Evolutionary conservation across 2,888 invertebrate species (phyloP).

Genomic region (Ornithoptera priamus): DNA sequence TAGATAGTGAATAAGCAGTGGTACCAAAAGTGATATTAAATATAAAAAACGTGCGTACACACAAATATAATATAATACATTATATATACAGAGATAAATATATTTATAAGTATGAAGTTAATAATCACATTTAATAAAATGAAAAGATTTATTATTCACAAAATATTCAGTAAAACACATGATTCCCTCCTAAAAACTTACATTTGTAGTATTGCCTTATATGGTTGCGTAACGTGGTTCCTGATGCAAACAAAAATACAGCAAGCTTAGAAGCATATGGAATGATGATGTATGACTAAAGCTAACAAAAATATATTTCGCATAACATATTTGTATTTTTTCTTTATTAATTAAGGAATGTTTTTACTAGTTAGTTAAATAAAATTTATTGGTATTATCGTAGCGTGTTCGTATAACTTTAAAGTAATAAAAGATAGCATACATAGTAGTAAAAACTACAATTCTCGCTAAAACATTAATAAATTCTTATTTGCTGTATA

Average conservation of each 20-base stretch:
- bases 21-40: no score
- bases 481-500: no score
- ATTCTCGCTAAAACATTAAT: no score
- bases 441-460: no score
- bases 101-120: neutral
- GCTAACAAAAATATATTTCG: neutral
- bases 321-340: neutral
- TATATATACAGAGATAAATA: neutral
- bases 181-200: conserved; percentile 18
- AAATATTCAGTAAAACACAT: conserved; percentile 4
- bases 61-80: neutral
- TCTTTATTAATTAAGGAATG: neutral
- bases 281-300: neutral
- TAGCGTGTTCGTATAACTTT: no score
- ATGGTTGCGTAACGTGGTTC: conserved; percentile 30
- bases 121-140: neutral
- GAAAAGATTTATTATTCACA: conserved; percentile 23
- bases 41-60: neutral
- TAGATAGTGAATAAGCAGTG: no score
- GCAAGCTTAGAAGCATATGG: conserved; percentile 8
- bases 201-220: conserved; percentile 30
- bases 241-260: conserved; percentile 27
- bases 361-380: neutral
- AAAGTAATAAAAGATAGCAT: no score
- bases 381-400: no score